Conservation (phyloP, 2,888 invertebrate genomes). For the Tillus elongatus region DNA sequence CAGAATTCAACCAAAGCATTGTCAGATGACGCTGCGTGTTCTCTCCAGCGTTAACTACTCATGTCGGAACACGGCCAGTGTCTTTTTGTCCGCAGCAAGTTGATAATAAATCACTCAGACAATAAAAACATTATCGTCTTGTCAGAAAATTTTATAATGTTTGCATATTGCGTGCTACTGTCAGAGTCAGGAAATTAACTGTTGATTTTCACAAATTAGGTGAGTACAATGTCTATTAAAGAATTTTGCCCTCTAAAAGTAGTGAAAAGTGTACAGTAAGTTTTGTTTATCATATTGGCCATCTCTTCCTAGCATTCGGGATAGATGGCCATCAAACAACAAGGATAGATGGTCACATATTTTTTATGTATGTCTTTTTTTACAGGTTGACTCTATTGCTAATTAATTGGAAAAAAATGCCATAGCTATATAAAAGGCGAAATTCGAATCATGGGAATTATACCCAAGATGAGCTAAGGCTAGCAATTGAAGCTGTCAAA, state of each 20-base stretch:
- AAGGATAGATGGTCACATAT: slow-evolving; percentile 13
- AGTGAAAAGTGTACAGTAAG: slow-evolving; percentile 9
- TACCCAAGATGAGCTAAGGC: slow-evolving; percentile 10
- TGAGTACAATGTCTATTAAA: slow-evolving; percentile 10
- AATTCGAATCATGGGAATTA: slow-evolving; percentile 10
- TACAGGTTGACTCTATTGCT: slow-evolving; percentile 7
- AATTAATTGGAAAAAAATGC: slow-evolving; percentile 14
- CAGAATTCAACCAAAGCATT: slow-evolving; percentile 8
- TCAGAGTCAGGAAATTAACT: slow-evolving; percentile 8
- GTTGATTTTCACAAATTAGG: slow-evolving; percentile 9
- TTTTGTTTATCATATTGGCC: slow-evolving; percentile 14
- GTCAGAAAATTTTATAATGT: slow-evolving; percentile 7
- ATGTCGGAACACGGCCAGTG: slow-evolving; percentile 6
- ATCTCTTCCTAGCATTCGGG: slow-evolving; percentile 12
- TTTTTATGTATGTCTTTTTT: slow-evolving; percentile 6
- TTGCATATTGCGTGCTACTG: slow-evolving; percentile 7
- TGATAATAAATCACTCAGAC: slow-evolving; percentile 5
- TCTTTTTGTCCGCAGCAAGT: slow-evolving; percentile 7
- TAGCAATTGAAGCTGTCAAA: slow-evolving; percentile 13
- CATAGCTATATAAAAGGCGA: slow-evolving; percentile 12
- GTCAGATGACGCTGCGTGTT: slow-evolving; percentile 10
- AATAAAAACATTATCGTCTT: slow-evolving; percentile 10
- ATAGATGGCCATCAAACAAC: slow-evolving; percentile 12
- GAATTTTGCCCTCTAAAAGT: slow-evolving; percentile 10
- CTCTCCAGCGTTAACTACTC: slow-evolving; percentile 1